phyloP scores from a whole-genome alignment of 2,888 invertebrate species.

The Sicus ferrugineus region DNA sequence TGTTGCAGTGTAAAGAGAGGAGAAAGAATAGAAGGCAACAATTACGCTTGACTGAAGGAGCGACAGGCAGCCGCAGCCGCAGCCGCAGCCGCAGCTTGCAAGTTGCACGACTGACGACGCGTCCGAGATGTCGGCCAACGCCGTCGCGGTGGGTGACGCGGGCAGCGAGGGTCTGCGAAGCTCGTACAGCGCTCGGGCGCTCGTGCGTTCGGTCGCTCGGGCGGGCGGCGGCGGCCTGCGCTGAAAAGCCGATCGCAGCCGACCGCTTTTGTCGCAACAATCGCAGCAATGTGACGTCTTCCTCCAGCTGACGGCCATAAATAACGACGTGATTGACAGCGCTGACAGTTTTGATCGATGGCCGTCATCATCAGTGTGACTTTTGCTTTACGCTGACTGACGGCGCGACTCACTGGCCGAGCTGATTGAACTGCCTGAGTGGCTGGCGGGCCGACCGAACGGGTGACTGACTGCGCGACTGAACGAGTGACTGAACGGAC shows the following conservation, averaged over 20 bases:
- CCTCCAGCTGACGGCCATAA: constrained; percentile 56
- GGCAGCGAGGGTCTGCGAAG: neutral
- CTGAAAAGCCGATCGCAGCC: constrained; percentile 19
- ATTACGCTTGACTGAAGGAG: neutral
- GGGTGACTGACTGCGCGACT: neutral
- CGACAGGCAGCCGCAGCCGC: neutral
- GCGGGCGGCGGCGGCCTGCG: neutral
- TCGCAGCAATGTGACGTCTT: constrained; percentile 56
- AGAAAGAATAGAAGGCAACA: constrained; percentile 5
- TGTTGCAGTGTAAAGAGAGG: neutral
- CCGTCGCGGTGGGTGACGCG: neutral
- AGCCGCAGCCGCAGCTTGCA: neutral
- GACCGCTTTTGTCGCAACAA: constrained; percentile 47
- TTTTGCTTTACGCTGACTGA: constrained; percentile 35
- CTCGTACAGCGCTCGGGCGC: neutral
- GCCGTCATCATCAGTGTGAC: constrained; percentile 57
- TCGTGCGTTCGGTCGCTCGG: neutral
- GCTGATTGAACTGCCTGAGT: constrained; percentile 21
- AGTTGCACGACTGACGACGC: constrained; percentile 5
- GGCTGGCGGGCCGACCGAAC: neutral
- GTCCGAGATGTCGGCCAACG: neutral
- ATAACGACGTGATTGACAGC: constrained; percentile 60
- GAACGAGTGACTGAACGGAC: neutral
- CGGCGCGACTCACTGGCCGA: constrained; percentile 35
- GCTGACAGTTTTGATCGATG: constrained; percentile 62